phyloP scores from a whole-genome alignment of 2,113 vertebrate genomes.

The Mesembrinibis cayennensis region DNA sequence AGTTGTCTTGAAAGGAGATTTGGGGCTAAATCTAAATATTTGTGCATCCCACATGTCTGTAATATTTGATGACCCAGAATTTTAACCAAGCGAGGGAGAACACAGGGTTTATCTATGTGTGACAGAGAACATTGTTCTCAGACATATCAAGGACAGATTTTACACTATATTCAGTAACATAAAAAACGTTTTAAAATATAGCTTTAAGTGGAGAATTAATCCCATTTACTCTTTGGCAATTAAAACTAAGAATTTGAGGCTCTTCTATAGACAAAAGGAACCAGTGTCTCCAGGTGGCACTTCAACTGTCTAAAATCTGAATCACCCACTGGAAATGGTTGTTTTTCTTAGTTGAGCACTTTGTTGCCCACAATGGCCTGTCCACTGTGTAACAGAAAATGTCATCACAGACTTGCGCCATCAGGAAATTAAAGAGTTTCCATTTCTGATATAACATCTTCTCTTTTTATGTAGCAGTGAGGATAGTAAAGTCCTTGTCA shows the following conservation, averaged over 20 bases:
- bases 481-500: not conserved
- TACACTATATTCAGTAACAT: not conserved
- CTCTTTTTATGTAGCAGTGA: not conserved
- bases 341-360: not conserved
- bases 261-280: not conserved
- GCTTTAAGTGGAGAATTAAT: not conserved
- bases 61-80: not conserved
- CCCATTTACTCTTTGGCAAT: not conserved
- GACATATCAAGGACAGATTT: not conserved
- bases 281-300: not conserved
- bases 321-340: not conserved
- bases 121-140: not conserved
- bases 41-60: not conserved
- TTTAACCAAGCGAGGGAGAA: not conserved
- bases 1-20: not conserved
- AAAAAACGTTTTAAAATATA: not conserved
- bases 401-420: not conserved
- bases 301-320: not conserved
- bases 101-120: not conserved
- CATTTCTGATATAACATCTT: not conserved
- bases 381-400: not conserved
- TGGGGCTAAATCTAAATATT: not conserved
- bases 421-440: not conserved
- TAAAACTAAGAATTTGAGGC: not conserved
- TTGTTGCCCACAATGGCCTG: not conserved